Evolutionary conservation across 2,797 vertebrate genomes (phyloP).

Genomic region (Dendrocincla tyrannina): DNA sequence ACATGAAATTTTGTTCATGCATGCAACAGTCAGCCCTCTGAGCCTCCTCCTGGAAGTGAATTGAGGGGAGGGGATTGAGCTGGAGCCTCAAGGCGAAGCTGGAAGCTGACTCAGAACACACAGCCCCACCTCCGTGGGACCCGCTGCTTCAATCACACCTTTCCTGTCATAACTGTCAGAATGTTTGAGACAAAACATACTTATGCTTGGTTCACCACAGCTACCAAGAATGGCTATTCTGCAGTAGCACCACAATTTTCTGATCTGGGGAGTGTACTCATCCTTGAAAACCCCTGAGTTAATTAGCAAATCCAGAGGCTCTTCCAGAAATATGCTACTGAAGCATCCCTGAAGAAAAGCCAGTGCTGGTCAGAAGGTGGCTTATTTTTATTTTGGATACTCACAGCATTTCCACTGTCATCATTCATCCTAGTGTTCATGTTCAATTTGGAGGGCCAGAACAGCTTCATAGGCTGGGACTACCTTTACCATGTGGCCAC

Average conservation of each 20-base stretch:
- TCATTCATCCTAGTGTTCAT: neutral
- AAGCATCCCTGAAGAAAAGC: neutral
- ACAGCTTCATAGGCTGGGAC: neutral
- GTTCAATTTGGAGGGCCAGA: neutral
- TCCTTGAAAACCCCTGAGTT: neutral
- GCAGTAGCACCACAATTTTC: neutral
- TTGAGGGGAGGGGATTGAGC: neutral
- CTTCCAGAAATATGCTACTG: neutral
- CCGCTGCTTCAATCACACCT: neutral
- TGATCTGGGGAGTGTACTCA: neutral
- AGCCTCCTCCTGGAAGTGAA: neutral
- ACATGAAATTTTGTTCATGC: neutral
- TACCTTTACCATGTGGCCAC: neutral
- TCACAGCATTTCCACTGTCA: neutral
- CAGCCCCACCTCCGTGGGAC: neutral
- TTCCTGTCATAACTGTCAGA: neutral
- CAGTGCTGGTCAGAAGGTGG: neutral
- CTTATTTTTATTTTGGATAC: neutral
- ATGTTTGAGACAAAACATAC: neutral
- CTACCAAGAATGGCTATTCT: neutral
- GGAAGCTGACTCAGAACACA: neutral
- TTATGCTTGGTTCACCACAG: neutral
- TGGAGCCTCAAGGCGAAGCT: neutral
- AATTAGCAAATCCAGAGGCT: neutral
- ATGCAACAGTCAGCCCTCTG: neutral